Percentiles rank a stretch among this genome's conserved stretches.
These are phyloP conservation scores for Pempheris klunzingeri DNA, from an alignment of 2,797 vertebrate species.

Conservation along the genomic window DNA sequence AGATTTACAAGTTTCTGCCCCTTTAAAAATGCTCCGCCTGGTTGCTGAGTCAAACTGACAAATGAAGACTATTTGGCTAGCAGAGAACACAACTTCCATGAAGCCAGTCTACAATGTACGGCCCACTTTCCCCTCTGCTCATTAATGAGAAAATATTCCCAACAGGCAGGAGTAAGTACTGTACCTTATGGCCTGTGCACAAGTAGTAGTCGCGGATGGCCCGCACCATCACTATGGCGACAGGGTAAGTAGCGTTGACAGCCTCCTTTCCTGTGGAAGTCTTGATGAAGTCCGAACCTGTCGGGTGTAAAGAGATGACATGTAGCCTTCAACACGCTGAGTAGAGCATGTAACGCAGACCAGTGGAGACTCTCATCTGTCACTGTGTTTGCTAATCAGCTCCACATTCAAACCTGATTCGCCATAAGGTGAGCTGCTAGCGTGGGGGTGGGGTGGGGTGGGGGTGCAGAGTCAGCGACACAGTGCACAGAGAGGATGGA, in stretches of 20 bases:
- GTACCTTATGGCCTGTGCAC: conserved; percentile 93
- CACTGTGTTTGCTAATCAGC: not conserved
- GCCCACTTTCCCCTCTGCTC: not conserved
- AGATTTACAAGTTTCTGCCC: not conserved
- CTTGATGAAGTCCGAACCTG: conserved; percentile 99
- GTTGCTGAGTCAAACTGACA: not conserved
- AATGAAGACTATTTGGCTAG: not conserved
- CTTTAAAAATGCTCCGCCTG: not conserved
- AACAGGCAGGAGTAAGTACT: not conserved
- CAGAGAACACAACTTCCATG: not conserved
- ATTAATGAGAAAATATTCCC: conserved; percentile 15
- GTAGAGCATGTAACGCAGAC: not conserved
- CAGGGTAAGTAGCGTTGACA: conserved; percentile 93
- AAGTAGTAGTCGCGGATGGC: conserved; percentile 94
- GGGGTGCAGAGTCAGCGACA: not conserved
- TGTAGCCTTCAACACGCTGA: conserved; percentile 15
- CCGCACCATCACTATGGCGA: conserved; percentile 94
- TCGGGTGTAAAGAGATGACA: conserved; percentile 30
- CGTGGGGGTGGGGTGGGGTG: conserved; percentile 26
- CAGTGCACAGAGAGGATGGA: not conserved
- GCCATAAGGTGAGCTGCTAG: not conserved
- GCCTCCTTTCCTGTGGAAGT: conserved; percentile 97
- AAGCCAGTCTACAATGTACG: not conserved
- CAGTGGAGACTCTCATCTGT: conserved; percentile 7
- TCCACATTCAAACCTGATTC: not conserved